Conservation (phyloP, 2,888 invertebrate genomes). For the Arctia plantaginis region DNA sequence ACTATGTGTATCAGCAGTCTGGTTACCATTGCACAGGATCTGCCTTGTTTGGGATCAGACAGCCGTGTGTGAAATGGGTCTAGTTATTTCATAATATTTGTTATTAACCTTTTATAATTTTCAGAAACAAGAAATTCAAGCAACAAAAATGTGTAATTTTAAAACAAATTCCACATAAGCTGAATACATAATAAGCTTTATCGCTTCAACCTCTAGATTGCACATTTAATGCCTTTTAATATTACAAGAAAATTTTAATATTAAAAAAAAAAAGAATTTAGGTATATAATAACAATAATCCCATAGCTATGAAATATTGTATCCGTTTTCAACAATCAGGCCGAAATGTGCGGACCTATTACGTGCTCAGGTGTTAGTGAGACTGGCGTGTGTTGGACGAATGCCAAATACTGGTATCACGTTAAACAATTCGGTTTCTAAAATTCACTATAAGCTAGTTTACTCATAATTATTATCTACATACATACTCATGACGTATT, state of each 20-base stretch:
- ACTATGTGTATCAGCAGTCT: too few relatives aligned
- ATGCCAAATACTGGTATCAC: constrained; percentile 38
- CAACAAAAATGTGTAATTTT: too few relatives aligned
- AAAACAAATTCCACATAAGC: too few relatives aligned
- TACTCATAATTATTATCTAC: constrained; percentile 38
- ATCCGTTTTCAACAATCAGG: constrained; percentile 52
- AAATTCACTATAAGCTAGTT: constrained; percentile 41
- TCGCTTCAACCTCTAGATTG: neutral
- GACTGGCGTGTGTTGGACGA: constrained; percentile 45
- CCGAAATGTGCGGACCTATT: constrained; percentile 63
- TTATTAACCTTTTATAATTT: too few relatives aligned
- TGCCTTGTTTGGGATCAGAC: too few relatives aligned
- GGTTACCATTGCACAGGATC: too few relatives aligned
- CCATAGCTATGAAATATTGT: constrained; percentile 48
- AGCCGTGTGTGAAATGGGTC: too few relatives aligned
- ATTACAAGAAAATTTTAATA: neutral
- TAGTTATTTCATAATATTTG: too few relatives aligned
- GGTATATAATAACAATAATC: constrained; percentile 35
- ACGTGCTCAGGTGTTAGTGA: constrained; percentile 62
- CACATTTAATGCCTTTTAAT: neutral
- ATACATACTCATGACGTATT: neutral
- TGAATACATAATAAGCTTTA: neutral
- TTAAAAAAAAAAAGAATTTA: constrained; percentile 12
- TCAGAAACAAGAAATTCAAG: too few relatives aligned
- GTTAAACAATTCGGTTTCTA: constrained; percentile 52